Base-by-base conservation (phyloP, 35 echinoderm and acorn worm species). In the Lytechinus pictus region DNA sequence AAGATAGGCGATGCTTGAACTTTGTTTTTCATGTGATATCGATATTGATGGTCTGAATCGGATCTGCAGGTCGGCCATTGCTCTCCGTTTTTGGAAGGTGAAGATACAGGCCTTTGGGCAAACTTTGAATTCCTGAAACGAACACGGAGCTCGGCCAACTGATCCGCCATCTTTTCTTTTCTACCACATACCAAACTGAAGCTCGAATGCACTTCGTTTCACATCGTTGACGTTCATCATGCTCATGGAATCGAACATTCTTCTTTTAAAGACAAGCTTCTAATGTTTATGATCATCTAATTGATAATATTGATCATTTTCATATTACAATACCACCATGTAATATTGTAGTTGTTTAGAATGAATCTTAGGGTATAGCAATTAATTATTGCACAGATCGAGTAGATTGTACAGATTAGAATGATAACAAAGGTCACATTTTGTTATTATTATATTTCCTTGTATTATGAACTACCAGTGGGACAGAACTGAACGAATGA, bases 301-400 rank as follows among this genome's bases (percentile, higher is more conserved):
- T 8, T 16, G 66, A 79, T 24, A 7, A 79, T 6, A 79, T 6
- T 24, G 66, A 79, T 79, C 66, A 79, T 24, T 8, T 24, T 27
- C 66, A 79, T 58, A 58, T 79, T 24, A 79, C 66, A 0, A 24
- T 24, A 16, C 66, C 19, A 79, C 19, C 66, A 79, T 79, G 66
- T 79, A n/a, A 79, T 79, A 79, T 79, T 79, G 66, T 79, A 79
- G 66, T 79, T 79, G n/a, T 79, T 79, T 79, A 79, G 19, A 79
- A 24, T 79, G 66, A 79, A 24, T 79, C 19, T 24, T 79, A 79
- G 14, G 66, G 66, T 79, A 79, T 79, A 79, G 66, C 66, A 79
- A 79, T 79, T 24, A 79, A 79, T 79, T 79, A 79, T 79, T 79
- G 66, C 66, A 79, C 66, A 79, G n/a, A 79, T 79, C 66, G 19